Base-by-base conservation (phyloP, 2,113 vertebrate genomes). In the Trogon melanurus region DNA sequence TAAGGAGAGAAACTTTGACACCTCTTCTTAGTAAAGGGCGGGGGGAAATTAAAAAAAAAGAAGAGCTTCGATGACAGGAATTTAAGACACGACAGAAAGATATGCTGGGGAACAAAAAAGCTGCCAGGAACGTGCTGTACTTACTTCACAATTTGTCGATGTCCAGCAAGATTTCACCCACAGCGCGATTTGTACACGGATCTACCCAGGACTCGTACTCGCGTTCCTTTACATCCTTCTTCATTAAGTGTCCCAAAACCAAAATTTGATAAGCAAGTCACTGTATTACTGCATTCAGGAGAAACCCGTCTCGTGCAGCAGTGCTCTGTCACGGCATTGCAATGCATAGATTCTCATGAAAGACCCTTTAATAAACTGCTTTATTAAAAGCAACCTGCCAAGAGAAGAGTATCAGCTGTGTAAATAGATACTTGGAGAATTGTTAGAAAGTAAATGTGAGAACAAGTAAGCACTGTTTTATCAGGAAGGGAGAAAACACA, bases 91-190 rank as follows among this genome's bases (percentile, higher is more conserved):
- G 5, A 34, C 21, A 6, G 20, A 67, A 62, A 79, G 25, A 16
- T 29, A n/a, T 2, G 5, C 5, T 32, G 44, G 10, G 21, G 13
- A 3, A 74, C 13, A 38, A n/a, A 22, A 66, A 51, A 13, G 9
- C 53, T 48, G 8, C 70, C 27, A 38, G 53, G 38, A 69, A 30
- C 0, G 0, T 15, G 8, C 53, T 45, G 32, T 47, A 32, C 19
- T 88, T 69, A 17, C 47, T 56, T 64, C 41, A 17, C 53, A 47
- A 23, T 17, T 5, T 4, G 17, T 22, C 10, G 0, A 4, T 22
- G n/a, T 41, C 67, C 83, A 62, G 45, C n/a, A 36, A 30, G 64
- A 17, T 29, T 48, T 79, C 2, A 0, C n/a, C 70, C 85, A 5
- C 2, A 5, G 67, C 1, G 1, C 71, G 83, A 48, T 80, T 61